Evolutionary conservation across 2,113 vertebrate species (phyloP).

Genomic region (Equus quagga): DNA sequence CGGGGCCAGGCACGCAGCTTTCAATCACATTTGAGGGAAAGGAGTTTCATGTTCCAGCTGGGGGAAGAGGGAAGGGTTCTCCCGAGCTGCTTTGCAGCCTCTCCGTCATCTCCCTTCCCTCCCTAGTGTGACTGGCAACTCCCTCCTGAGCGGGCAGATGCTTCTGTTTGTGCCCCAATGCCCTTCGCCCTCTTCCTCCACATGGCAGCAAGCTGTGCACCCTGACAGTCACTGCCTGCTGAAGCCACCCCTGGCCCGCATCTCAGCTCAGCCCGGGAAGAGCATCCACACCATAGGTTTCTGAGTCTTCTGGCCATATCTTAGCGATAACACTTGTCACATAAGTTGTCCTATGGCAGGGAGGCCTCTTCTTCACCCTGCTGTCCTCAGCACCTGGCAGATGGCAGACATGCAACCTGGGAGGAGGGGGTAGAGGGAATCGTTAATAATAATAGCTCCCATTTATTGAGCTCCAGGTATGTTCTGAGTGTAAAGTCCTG

Average conservation of each 20-base stretch:
- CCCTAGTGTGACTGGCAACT: accelerated
- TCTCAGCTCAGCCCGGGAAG: not conserved
- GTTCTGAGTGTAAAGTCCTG: not conserved
- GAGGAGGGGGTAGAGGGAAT: not conserved
- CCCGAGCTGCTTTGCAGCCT: not conserved
- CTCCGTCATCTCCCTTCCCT: not conserved
- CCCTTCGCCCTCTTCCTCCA: not conserved
- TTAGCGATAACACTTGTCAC: not conserved
- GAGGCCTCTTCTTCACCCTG: not conserved
- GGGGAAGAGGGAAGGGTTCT: not conserved
- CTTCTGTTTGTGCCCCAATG: not conserved
- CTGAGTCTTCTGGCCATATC: not conserved
- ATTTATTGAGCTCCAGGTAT: not conserved
- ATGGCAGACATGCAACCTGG: not conserved
- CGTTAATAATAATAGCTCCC: not conserved
- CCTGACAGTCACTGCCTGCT: not conserved
- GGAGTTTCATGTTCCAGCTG: not conserved
- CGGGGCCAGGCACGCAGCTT: not conserved
- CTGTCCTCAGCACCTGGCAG: not conserved
- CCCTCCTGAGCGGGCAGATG: not conserved
- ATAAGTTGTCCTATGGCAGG: accelerated
- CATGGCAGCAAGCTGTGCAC: not conserved
- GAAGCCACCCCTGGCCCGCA: not conserved
- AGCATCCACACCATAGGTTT: not conserved
- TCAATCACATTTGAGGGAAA: not conserved